Base-by-base conservation (phyloP, 2,888 invertebrate genomes). In the Pyrgus malvae region DNA sequence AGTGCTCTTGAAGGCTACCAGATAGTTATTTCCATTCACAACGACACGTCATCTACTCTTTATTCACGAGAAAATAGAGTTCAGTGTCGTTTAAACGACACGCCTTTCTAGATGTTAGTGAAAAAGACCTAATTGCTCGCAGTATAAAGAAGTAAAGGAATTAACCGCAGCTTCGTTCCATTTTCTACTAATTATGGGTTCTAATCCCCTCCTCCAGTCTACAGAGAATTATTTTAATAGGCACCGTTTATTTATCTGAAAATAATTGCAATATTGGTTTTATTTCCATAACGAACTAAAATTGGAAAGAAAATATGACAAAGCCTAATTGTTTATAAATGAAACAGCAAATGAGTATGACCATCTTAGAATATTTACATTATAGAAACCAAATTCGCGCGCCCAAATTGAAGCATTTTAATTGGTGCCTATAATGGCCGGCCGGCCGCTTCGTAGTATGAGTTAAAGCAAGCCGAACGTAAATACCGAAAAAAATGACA, bases 111-210 rank as follows among this genome's bases (percentile, higher is more conserved):
- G 29, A 14, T 19, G 23, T 9, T 3, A 14, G 8, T 8, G 19
- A 45, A 31, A 31, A 35, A 46, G 35, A 46, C 17, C 21, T 29
- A 46, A 46, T 46, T 46, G 46, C 11, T 37, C 46, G 6, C 46
- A 48, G 35, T 48, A 25, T 33, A 31, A 31, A 49, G 38, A 41
- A 49, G 11, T 49, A 49, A 41, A 31, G 41, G 41, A 49, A 49
- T 41, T 49, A 49, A 42, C 33, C 41, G 33, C 42, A 33, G 5
- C 9, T 38, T 21, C 17, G 12, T 38, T 14, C 7, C 17, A 17
- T 27, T 48, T 35, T 37, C 27, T 17, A 38, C 17, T 48, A 48
- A 48, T 29, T 12, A 38, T 23, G 14, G 21, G 14, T 21, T 35
- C 14, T 46, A 46, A 35, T 35, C 14, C 45, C 27, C 5, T 25